Percentiles rank a stretch among this genome's conserved stretches.
phyloP scores from a whole-genome alignment of 2,113 vertebrate species.

The Ciconia boyciana region DNA sequence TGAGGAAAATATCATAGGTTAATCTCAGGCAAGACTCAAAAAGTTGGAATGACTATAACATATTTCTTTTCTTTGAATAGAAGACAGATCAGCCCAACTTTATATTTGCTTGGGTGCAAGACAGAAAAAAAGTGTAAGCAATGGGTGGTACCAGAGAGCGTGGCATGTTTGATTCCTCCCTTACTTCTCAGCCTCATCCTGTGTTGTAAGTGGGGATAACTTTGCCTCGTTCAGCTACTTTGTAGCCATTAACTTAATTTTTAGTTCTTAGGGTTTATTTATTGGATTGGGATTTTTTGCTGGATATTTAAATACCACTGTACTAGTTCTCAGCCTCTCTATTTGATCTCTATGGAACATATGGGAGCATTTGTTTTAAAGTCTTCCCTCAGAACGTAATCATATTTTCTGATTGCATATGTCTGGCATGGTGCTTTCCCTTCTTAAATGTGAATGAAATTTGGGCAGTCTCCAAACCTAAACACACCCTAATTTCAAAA shows the following conservation, averaged over 20 bases:
- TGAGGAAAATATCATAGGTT: not conserved
- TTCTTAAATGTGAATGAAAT: constrained; percentile 72
- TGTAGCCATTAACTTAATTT: constrained; percentile 31
- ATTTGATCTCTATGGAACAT: constrained; percentile 70
- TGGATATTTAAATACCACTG: constrained; percentile 47
- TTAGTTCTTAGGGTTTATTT: not conserved
- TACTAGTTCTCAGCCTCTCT: constrained; percentile 41
- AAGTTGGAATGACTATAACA: not conserved
- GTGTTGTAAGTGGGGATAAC: not conserved
- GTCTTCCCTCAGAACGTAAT: constrained; percentile 69
- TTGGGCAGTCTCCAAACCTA: constrained; percentile 74
- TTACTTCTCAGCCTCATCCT: constrained; percentile 4
- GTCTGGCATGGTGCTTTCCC: constrained; percentile 65
- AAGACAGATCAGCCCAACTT: not conserved
- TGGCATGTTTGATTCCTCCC: not conserved
- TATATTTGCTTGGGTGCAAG: not conserved
- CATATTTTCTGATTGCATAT: constrained; percentile 64
- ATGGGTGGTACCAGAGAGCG: not conserved
- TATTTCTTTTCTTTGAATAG: not conserved
- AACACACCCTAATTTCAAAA: constrained; percentile 86
- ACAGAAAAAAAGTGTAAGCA: not conserved
- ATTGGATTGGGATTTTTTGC: not conserved
- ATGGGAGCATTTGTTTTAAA: constrained; percentile 70
- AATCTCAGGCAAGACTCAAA: not conserved
- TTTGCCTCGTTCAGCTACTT: not conserved